phyloP scores from a whole-genome alignment of 2,113 vertebrate genomes.

The Hystrix cristata region DNA sequence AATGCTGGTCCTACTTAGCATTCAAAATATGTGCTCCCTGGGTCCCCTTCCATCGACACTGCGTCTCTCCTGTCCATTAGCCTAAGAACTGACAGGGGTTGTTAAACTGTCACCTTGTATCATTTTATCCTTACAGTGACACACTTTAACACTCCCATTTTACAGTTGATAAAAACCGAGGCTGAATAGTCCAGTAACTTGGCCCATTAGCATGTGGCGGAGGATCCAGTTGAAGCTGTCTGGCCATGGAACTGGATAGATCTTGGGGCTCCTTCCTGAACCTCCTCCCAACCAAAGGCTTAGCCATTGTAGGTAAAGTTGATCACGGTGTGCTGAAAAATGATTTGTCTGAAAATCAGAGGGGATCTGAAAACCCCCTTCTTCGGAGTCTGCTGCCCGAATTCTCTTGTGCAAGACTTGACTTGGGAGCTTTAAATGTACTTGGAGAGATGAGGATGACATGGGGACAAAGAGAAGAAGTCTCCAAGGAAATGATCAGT shows the following conservation, averaged over 20 bases:
- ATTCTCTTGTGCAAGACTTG: neutral
- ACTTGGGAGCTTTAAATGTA: neutral
- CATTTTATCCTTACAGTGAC: neutral
- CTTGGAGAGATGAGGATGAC: neutral
- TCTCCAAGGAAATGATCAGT: neutral
- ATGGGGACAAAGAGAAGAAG: neutral
- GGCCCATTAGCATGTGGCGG: neutral
- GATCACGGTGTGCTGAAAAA: neutral
- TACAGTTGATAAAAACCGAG: slow-evolving; percentile 1
- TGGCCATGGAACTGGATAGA: neutral
- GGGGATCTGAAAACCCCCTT: neutral
- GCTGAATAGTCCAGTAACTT: neutral
- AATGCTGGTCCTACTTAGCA: neutral
- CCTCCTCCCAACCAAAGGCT: neutral
- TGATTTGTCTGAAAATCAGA: neutral
- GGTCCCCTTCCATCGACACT: neutral
- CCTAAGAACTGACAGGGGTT: neutral
- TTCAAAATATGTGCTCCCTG: neutral
- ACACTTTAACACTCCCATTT: neutral
- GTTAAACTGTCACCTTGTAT: too few species aligned
- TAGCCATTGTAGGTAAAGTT: neutral
- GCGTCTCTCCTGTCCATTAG: neutral
- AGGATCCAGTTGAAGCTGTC: neutral
- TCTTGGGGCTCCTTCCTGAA: neutral
- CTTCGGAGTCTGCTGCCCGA: neutral